Evolutionary conservation across 2,797 vertebrate genomes (phyloP), one percentile per base, ranked within the genome.

Genomic region (Tragelaphus oryx): DNA sequence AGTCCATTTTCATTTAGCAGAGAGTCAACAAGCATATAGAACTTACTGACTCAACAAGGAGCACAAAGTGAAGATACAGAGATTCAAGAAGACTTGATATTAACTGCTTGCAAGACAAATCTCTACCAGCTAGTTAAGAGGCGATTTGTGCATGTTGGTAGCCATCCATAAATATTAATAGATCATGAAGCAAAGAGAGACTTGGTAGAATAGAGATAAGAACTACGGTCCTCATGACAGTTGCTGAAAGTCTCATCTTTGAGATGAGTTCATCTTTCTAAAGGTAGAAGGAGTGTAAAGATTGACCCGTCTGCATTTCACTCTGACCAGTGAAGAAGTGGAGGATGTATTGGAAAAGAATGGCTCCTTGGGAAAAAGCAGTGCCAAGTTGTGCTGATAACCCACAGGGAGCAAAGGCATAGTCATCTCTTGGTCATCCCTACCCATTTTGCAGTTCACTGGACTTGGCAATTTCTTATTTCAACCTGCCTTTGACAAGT

Each of bases 1-100:
- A 82, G 80, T 59, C 8, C 4, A 71, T 81, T 95, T 96, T 88
- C 81, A 91, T 60, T 93, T 84, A 93, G 28, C 37, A 41, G 30
- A 37, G 37, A 93, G 46, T 55, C 94, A 92, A 71, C 10, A 54
- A 83, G 59, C 71, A 87, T 71, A 88, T 41, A 50, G 87, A 71
- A 88, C 18, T 76, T 85, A 24, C 55, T 93, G 85, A 37, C 37
- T 93, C 44, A 84, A 81, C 33, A 68, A 81, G 52, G 55, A 50
- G 54, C 50, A 85, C 62, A 91, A 54, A 80, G 2, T 48, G 55
- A 76, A 80, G 55, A 82, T 48, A 60, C 20, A 68, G 84, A 87
- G 30, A 81, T 93, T 91, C 30, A 62, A 78, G 41, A 74, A 87
- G 33, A 68, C 22, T 84, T 81, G 68, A 65, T 82, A 83, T 44